Evolutionary conservation across 2,888 invertebrate genomes (phyloP).

Genomic region (Gasteruption jaculator): DNA sequence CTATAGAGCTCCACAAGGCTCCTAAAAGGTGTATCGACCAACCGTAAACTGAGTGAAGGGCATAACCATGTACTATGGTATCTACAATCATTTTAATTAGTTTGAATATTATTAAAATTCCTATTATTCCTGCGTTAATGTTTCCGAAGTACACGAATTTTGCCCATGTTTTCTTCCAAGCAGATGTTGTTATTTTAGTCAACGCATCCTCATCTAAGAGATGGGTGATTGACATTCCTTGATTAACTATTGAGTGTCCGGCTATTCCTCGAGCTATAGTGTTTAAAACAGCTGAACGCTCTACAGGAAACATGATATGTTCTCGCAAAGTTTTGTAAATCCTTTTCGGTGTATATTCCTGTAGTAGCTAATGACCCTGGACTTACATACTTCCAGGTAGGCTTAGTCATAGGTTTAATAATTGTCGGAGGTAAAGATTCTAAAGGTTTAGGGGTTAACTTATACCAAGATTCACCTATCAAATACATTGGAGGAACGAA

Average conservation of each 20-base stretch:
- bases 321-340: conserved; percentile 17
- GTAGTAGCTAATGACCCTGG: conserved; percentile 18
- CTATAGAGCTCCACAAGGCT: too few relatives aligned
- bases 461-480: conserved; percentile 24
- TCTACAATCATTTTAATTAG: too few relatives aligned
- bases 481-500: conserved; percentile 23
- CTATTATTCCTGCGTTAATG: too few relatives aligned
- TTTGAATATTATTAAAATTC: too few relatives aligned
- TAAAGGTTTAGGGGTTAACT: conserved; percentile 15
- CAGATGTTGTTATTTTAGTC: too few relatives aligned
- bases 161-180: too few relatives aligned
- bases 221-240: too few relatives aligned
- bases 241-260: too few relatives aligned
- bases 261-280: conserved; percentile 14
- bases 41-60: too few relatives aligned
- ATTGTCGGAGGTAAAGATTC: conserved; percentile 10
- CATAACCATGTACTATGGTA: too few relatives aligned
- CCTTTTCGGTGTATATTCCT: conserved; percentile 19
- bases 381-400: conserved; percentile 22
- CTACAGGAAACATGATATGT: conserved; percentile 20
- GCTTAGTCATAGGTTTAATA: conserved; percentile 15
- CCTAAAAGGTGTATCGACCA: background rate
- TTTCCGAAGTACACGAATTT: too few relatives aligned
- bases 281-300: conserved; percentile 15
- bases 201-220: too few relatives aligned